phyloP scores from a whole-genome alignment of 2,113 vertebrate genomes.

The Xerus inauris region DNA sequence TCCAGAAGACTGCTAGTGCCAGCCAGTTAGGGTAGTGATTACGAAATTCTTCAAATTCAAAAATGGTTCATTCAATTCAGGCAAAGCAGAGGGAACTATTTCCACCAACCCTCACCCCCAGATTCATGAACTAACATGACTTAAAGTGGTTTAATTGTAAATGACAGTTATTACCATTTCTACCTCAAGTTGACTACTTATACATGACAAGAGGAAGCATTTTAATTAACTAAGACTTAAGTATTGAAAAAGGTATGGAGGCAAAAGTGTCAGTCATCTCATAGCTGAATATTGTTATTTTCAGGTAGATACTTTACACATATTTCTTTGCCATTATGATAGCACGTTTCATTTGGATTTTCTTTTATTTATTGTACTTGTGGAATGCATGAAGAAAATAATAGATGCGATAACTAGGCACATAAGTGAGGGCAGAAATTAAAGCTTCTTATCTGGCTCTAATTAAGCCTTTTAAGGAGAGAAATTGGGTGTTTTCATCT shows the following conservation, averaged over 20 bases:
- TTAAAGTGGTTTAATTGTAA: neutral
- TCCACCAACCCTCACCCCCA: rapidly evolving
- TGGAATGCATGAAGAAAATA: neutral
- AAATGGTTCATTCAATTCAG: conserved; percentile 38
- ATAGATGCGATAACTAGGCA: neutral
- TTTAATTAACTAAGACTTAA: neutral
- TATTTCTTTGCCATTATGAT: neutral
- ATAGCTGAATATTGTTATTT: neutral
- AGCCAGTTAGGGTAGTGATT: neutral
- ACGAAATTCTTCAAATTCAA: conserved; percentile 67
- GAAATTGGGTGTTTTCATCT: neutral
- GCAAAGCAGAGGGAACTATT: neutral
- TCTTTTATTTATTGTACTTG: neutral
- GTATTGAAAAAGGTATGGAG: neutral
- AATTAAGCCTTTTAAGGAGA: neutral
- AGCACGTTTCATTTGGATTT: neutral
- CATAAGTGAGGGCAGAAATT: neutral
- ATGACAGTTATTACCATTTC: neutral
- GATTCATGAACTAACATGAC: neutral
- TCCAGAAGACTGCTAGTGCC: neutral
- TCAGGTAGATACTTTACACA: neutral
- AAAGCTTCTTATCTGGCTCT: neutral
- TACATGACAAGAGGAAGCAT: neutral
- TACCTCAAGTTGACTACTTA: neutral
- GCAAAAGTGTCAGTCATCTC: neutral